Percentiles rank a stretch among this genome's conserved stretches.
phyloP scores from a whole-genome alignment of 2,113 vertebrate species.

The Ranitomeya imitator region DNA sequence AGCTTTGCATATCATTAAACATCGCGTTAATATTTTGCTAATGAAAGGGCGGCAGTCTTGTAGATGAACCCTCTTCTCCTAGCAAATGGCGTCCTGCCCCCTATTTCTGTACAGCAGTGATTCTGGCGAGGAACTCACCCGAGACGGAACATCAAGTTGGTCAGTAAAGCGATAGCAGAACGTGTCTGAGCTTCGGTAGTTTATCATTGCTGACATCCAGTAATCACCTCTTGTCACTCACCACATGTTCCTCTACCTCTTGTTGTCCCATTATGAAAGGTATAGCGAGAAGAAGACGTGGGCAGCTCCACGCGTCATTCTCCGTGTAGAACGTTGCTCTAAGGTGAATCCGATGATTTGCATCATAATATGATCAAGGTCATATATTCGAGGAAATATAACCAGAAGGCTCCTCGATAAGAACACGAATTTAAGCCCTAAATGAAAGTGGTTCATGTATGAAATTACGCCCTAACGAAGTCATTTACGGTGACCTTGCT shows the following conservation, averaged over 20 bases:
- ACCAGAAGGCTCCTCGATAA: not conserved
- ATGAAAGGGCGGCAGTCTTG: not conserved
- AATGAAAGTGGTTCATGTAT: conserved; percentile 23
- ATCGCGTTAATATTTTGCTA: not conserved
- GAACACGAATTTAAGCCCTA: not conserved
- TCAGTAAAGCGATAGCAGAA: conserved; percentile 51
- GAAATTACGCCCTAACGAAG: conserved; percentile 46
- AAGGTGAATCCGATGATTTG: conserved; percentile 8
- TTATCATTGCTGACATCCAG: conserved; percentile 51
- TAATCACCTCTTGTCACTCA: conserved; percentile 57
- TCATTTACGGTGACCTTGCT: conserved; percentile 47
- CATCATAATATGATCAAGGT: conserved; percentile 15
- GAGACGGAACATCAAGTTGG: conserved; percentile 39
- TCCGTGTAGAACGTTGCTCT: not conserved
- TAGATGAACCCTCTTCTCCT: not conserved
- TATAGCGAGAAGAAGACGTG: not conserved
- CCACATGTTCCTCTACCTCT: conserved; percentile 43
- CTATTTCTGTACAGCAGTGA: not conserved
- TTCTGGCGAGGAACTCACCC: conserved; percentile 35
- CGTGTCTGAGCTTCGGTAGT: conserved; percentile 45
- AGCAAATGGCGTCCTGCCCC: not conserved
- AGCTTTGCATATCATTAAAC: not conserved
- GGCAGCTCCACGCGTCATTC: too few species aligned
- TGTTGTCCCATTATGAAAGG: conserved; percentile 32
- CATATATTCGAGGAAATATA: not conserved